Conservation (phyloP, 2,888 invertebrate genomes). For the Petrophora chlorosata region DNA sequence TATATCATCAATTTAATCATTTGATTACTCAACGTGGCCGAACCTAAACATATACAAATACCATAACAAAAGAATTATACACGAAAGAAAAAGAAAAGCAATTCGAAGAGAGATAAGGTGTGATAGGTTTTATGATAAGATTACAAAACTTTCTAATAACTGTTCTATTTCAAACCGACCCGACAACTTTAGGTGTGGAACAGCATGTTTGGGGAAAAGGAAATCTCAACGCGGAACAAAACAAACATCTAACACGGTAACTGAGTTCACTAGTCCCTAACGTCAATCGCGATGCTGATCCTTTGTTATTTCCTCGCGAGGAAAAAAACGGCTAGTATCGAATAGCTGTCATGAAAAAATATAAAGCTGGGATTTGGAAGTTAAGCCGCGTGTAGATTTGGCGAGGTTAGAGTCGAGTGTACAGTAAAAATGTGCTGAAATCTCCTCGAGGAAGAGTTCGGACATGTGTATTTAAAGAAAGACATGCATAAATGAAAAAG, state of each 20-base stretch:
- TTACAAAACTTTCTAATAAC: background rate
- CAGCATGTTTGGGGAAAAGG: conserved; percentile 19
- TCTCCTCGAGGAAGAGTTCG: too few species aligned
- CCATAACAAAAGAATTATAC: too few species aligned
- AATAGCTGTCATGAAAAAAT: conserved; percentile 33
- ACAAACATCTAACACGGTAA: conserved; percentile 34
- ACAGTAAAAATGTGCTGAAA: conserved; percentile 1
- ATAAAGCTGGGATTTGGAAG: conserved; percentile 26
- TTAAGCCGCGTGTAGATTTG: conserved; percentile 21
- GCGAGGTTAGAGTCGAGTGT: conserved; percentile 9
- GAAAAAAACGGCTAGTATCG: conserved; percentile 32
- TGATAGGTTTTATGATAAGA: background rate
- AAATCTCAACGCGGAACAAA: conserved; percentile 24
- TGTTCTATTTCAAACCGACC: background rate
- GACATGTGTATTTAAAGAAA: too few species aligned
- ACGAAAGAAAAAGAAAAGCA: too few species aligned
- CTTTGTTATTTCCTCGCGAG: conserved; percentile 32
- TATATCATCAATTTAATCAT: too few species aligned
- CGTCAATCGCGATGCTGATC: conserved; percentile 34
- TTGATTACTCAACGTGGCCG: too few species aligned
- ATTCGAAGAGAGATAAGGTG: background rate
- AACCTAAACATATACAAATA: too few species aligned
- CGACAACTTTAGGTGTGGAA: conserved; percentile 16
- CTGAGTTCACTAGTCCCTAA: conserved; percentile 29
- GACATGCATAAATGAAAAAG: too few species aligned